Evolutionary conservation across 2,113 vertebrate species (phyloP).

Genomic region (Rhinogobius similis): DNA sequence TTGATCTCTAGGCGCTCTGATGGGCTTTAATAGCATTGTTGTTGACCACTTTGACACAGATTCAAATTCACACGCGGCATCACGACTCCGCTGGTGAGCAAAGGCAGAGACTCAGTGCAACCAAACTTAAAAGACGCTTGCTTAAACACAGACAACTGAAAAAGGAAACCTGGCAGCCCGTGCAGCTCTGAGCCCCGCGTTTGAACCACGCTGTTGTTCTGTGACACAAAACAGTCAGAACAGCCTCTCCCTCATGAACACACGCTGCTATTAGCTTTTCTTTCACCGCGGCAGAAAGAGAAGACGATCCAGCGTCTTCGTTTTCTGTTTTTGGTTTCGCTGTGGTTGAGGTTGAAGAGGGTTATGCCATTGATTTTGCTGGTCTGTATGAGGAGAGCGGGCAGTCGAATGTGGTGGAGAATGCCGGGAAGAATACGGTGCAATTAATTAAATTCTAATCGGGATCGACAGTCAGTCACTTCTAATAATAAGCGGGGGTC

Average conservation of each 20-base stretch:
- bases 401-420: neutral
- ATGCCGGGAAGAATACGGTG: no score
- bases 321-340: conserved; percentile 11
- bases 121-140: neutral
- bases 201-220: conserved; percentile 23
- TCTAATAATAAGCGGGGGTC: no score
- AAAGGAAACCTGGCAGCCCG: conserved; percentile 21
- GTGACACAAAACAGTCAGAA: conserved; percentile 26
- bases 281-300: conserved; percentile 34
- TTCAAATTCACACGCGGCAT: no score
- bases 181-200: conserved; percentile 13
- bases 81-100: no score
- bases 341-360: conserved; percentile 3
- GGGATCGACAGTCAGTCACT: no score
- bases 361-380: no score
- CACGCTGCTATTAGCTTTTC: conserved; percentile 29
- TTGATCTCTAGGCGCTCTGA: neutral
- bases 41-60: neutral
- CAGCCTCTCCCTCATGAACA: conserved; percentile 19
- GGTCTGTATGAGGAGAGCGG: neutral
- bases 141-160: conserved; percentile 9
- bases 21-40: neutral
- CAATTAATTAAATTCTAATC: no score
- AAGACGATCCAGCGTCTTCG: conserved; percentile 21
- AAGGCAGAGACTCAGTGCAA: neutral